Percentiles rank a stretch among this genome's conserved stretches.
These are phyloP conservation scores for Trichomalopsis sarcophagae DNA, from an alignment of 1,140 invertebrate genomes.

Conservation along the genomic window DNA sequence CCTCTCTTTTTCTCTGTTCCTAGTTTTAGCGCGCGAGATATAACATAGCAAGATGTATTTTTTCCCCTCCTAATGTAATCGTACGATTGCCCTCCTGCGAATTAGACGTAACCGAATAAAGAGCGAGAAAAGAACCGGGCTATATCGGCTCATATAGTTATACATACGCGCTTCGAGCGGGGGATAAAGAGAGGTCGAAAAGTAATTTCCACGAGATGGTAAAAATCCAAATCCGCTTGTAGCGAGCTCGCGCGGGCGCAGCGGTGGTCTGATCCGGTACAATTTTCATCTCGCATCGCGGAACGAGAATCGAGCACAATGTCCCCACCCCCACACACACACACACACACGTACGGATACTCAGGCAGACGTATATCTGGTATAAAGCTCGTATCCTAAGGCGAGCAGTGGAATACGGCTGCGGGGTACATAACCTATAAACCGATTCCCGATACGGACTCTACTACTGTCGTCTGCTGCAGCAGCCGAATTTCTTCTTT, in stretches of 20 bases:
- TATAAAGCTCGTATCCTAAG: too few relatives aligned
- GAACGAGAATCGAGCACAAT: background rate
- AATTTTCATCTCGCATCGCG: background rate
- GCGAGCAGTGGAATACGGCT: too few relatives aligned
- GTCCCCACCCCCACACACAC: too few relatives aligned
- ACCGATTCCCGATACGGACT: too few relatives aligned
- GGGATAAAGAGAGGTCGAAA: background rate
- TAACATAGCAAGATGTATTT: background rate
- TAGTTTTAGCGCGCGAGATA: too few relatives aligned
- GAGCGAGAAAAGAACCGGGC: too few relatives aligned
- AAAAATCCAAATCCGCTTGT: slow-evolving; percentile 10
- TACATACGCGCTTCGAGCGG: too few relatives aligned
- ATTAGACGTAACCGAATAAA: background rate
- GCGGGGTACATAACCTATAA: too few relatives aligned
- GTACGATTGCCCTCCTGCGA: background rate
- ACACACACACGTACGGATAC: too few relatives aligned
- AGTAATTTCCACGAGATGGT: slow-evolving; percentile 3
- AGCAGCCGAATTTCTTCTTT: background rate
- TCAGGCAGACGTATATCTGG: too few relatives aligned
- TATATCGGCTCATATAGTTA: too few relatives aligned
- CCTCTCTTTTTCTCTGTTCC: background rate
- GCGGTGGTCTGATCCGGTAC: background rate
- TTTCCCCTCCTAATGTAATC: background rate
- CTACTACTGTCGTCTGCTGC: background rate
- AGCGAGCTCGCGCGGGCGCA: background rate